Evolutionary conservation across 2,888 invertebrate species (phyloP), one percentile per base, ranked within the genome.

Genomic region (Pristionchus japonicus): DNA sequence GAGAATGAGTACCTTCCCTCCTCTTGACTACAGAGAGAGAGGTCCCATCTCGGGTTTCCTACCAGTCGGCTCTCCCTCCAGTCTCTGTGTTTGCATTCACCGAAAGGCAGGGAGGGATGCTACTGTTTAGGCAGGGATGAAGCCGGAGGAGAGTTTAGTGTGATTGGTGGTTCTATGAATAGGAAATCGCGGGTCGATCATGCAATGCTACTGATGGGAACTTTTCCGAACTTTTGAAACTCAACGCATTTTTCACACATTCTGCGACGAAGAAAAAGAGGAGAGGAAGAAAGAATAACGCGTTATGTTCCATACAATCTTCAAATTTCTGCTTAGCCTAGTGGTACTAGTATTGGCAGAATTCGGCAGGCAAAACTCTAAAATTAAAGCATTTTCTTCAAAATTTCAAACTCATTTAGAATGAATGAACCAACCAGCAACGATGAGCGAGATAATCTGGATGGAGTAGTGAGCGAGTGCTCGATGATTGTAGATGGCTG

Each of bases 401-500:
- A n/a, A n/a, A n/a, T n/a, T n/a, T n/a, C n/a, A n/a, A n/a, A n/a
- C n/a, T n/a, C n/a, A n/a, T n/a, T n/a, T n/a, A n/a, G n/a, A n/a
- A n/a, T n/a, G n/a, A 47, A 67, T 43, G 13, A 31, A 3, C 74
- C 2, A 90, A 97, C 97, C 97, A 93, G 97, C 96, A 94, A 97
- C 96, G 89, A 98, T 97, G 90, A 97, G 97, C 94, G 97, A 97
- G 96, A 98, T 97, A 88, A 98, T 97, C 11, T 97, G 97, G 91
- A 97, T 97, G 87, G 97, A 97, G 95, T 98, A 97, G 20, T 97
- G 96, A 92, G 97, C 97, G 67, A 98, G 95, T 90, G 98, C 95
- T 90, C 96, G 96, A 4, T 97, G 97, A 95, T 98, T 97, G 94
- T 97, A 97, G 89, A 97, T 97, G 87, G 98, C 98, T 23, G 98